Conservation (phyloP, 2,888 invertebrate species). For the Loripinus fragilis region DNA sequence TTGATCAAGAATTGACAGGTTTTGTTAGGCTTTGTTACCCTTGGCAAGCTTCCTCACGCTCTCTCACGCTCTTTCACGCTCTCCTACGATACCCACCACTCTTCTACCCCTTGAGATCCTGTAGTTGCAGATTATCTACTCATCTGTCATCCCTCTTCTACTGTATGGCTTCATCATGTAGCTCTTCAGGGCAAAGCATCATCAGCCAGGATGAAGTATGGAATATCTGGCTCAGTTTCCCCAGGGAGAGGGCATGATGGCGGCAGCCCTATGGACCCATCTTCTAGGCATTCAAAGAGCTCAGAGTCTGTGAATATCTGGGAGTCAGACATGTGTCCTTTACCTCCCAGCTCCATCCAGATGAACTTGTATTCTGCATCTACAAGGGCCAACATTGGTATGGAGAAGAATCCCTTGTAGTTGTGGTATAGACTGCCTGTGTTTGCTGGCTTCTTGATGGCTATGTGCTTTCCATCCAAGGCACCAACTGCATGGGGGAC, state of each 20-base stretch:
- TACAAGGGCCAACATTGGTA: constrained; percentile 22
- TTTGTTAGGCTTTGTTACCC: background rate
- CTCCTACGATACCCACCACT: background rate
- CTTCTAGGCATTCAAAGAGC: constrained; percentile 45
- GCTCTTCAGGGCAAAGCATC: constrained; percentile 13
- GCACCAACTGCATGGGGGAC: constrained; percentile 48
- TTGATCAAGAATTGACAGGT: constrained; percentile 14
- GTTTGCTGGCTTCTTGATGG: constrained; percentile 44
- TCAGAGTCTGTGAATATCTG: constrained; percentile 45
- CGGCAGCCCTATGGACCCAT: constrained; percentile 35
- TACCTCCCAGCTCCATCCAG: constrained; percentile 32
- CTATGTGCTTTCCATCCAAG: constrained; percentile 55
- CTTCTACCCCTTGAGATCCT: constrained; percentile 2
- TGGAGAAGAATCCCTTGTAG: constrained; percentile 43
- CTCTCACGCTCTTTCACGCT: constrained; percentile 6
- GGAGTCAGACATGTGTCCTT: constrained; percentile 44
- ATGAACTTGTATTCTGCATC: constrained; percentile 30
- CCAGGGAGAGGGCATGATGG: constrained; percentile 30
- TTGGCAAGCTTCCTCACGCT: constrained; percentile 4
- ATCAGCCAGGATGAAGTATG: constrained; percentile 11
- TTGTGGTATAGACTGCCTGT: constrained; percentile 44
- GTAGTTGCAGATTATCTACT: background rate
- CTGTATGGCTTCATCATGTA: constrained; percentile 7
- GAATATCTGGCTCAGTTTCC: constrained; percentile 19
- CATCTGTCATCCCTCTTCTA: background rate